phyloP scores from a whole-genome alignment of 2,797 vertebrate species.

The Rhynchonycteris naso region DNA sequence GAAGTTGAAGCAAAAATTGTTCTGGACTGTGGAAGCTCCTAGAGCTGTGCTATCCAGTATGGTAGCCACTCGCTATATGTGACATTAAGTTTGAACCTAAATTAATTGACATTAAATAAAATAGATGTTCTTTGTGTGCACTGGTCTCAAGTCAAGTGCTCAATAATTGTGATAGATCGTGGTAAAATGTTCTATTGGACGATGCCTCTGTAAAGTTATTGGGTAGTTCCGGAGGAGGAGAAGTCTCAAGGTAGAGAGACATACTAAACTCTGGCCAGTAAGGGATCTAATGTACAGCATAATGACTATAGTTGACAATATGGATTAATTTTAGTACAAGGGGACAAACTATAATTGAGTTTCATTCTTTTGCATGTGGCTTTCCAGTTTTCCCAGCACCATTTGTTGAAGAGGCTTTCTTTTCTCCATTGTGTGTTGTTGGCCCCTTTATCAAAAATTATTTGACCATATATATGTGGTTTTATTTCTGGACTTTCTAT shows the following conservation, averaged over 20 bases:
- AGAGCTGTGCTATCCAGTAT: not conserved
- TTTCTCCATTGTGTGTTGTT: no score
- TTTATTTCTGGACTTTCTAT: no score
- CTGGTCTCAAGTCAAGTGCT: not conserved
- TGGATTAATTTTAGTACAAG: no score
- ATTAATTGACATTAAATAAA: not conserved
- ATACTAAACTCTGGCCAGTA: not conserved
- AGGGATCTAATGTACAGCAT: not conserved
- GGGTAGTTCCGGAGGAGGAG: not conserved
- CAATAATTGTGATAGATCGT: not conserved
- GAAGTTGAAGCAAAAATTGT: not conserved
- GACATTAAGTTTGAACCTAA: conserved; percentile 4
- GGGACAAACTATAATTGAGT: no score
- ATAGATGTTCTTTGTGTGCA: not conserved
- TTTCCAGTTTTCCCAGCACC: no score
- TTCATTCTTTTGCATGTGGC: no score
- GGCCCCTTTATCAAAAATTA: no score
- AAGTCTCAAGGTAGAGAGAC: not conserved
- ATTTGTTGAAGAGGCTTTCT: no score
- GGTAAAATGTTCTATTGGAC: not conserved
- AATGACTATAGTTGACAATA: not conserved
- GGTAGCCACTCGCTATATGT: not conserved
- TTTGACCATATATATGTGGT: no score
- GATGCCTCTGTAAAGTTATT: not conserved
- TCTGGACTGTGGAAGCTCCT: not conserved